Conservation (phyloP, 2,797 vertebrate genomes). For the Pangasius larnaudii region DNA sequence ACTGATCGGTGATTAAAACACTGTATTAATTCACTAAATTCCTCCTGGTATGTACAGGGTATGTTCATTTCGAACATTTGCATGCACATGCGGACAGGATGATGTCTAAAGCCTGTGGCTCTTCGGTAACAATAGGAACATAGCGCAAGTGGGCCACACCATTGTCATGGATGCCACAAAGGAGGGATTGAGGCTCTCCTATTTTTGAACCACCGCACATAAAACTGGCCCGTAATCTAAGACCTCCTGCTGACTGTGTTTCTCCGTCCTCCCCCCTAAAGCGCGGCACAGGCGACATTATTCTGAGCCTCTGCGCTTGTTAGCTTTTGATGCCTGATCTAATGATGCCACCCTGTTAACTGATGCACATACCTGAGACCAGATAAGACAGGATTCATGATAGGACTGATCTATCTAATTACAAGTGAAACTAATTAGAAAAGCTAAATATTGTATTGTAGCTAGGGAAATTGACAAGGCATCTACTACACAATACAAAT, state of each 20-base stretch:
- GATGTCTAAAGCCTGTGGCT: constrained; percentile 11
- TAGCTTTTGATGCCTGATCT: constrained; percentile 42
- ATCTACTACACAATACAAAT: not conserved
- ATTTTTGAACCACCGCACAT: constrained; percentile 48
- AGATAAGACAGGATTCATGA: not conserved
- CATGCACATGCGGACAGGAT: not conserved
- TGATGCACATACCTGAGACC: constrained; percentile 23
- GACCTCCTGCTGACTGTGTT: constrained; percentile 46
- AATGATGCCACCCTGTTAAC: constrained; percentile 40
- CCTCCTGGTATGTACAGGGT: not conserved
- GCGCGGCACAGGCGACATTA: constrained; percentile 36
- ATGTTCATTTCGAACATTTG: not conserved
- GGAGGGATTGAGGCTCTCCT: constrained; percentile 44
- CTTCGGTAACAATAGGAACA: constrained; percentile 12
- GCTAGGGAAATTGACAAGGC: not conserved
- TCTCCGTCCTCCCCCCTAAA: constrained; percentile 32
- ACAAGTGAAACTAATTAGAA: not conserved
- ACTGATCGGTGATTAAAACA: not conserved
- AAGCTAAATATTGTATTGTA: constrained; percentile 2
- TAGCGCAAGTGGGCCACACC: constrained; percentile 40
- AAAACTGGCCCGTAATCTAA: constrained; percentile 48
- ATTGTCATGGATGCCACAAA: constrained; percentile 53
- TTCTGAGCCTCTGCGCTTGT: constrained; percentile 36
- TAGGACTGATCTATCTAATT: not conserved
- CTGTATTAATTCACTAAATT: constrained; percentile 12